Conservation (phyloP, 2,797 vertebrate species). For the Emydoidea blandingii region DNA sequence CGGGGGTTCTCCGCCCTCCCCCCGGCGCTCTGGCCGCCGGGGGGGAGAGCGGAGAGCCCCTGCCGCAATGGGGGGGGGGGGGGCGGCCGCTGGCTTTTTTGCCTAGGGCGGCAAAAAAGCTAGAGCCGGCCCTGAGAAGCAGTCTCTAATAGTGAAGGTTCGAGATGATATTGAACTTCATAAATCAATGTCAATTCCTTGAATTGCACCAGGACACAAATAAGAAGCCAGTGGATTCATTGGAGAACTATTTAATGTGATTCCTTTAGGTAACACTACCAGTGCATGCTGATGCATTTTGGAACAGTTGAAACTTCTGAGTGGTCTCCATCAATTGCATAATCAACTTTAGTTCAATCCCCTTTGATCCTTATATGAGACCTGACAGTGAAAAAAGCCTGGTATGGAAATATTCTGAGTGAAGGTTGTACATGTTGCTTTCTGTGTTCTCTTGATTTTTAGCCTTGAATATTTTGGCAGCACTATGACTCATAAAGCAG, state of each 20-base stretch:
- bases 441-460: rapidly evolving
- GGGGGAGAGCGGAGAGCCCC: no score
- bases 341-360: not conserved
- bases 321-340: not conserved
- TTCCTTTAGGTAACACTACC: not conserved
- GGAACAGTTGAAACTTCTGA: not conserved
- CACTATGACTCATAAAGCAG: not conserved
- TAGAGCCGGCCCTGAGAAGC: no score
- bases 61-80: no score
- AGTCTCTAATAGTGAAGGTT: not conserved
- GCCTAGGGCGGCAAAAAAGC: no score
- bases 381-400: no score
- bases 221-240: not conserved
- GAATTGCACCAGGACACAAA: not conserved
- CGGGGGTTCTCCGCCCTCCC: no score
- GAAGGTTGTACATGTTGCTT: rapidly evolving
- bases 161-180: not conserved
- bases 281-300: not conserved
- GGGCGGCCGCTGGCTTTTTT: no score
- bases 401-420: no score
- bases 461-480: not conserved
- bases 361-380: not conserved
- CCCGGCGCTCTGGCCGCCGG: no score
- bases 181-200: not conserved
- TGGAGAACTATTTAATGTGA: rapidly evolving